Percentiles rank a stretch among this genome's conserved stretches.
These are phyloP conservation scores for Desmodus rotundus DNA, from an alignment of 2,113 vertebrate genomes.

Conservation along the genomic window DNA sequence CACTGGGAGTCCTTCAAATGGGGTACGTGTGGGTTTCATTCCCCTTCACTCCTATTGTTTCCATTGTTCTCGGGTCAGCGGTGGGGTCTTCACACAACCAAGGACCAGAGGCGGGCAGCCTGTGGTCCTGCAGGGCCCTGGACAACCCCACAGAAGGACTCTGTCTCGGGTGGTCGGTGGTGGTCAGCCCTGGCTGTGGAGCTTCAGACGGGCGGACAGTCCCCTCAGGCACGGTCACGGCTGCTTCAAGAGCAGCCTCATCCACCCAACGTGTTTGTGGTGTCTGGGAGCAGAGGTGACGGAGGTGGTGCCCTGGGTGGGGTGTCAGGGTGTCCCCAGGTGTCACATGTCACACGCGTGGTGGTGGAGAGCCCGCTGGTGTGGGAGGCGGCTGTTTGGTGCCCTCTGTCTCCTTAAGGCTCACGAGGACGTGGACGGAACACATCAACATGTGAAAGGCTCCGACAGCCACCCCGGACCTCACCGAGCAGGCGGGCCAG, in stretches of 20 bases:
- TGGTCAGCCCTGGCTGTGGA: background rate
- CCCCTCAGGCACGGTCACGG: background rate
- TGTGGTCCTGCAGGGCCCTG: background rate
- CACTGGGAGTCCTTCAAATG: background rate
- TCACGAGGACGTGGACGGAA: background rate
- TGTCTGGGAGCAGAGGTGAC: background rate
- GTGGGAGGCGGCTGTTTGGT: background rate
- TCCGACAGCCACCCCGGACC: background rate
- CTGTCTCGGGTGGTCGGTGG: background rate
- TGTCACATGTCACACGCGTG: too few relatives aligned
- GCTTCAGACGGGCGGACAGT: background rate
- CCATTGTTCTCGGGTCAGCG: fast-evolving
- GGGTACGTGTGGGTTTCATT: background rate
- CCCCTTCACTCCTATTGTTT: fast-evolving
- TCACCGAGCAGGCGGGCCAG: too few relatives aligned
- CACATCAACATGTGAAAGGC: fast-evolving
- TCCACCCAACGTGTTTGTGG: too few relatives aligned
- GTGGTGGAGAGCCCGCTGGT: too few relatives aligned
- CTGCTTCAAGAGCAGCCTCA: fast-evolving
- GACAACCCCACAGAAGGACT: background rate
- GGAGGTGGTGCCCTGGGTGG: too few relatives aligned
- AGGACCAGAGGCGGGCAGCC: background rate
- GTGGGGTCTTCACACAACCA: background rate
- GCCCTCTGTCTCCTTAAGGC: background rate
- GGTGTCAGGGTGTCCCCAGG: background rate